Evolutionary conservation across 2,888 invertebrate species (phyloP).

Genomic region (Caenorhabditis wallacei): DNA sequence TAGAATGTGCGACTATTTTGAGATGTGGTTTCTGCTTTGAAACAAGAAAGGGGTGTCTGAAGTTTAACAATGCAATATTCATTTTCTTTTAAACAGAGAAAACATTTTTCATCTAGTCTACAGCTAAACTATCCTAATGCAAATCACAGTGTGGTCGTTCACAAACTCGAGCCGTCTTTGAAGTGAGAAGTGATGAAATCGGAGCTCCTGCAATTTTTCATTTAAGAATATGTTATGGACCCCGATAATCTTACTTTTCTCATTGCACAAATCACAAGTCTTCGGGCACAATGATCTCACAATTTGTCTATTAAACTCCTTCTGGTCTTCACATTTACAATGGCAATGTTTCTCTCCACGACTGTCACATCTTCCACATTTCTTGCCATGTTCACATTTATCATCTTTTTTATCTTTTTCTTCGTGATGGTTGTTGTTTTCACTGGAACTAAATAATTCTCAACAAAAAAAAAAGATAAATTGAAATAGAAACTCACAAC

Average conservation of each 20-base stretch:
- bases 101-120: too few relatives aligned
- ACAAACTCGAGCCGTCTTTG: constrained; percentile 1
- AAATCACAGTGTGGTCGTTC: neutral
- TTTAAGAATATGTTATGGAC: constrained; percentile 12
- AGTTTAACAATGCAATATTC: too few relatives aligned
- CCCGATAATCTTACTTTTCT: constrained; percentile 4
- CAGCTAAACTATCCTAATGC: neutral
- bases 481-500: constrained; percentile 9
- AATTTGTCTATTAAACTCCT: constrained; percentile 45
- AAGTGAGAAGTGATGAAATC: constrained; percentile 12
- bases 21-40: too few relatives aligned
- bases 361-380: constrained; percentile 1
- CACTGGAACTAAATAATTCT: neutral
- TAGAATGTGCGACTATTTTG: too few relatives aligned
- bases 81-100: too few relatives aligned
- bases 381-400: neutral
- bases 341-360: neutral
- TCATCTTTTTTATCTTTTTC: neutral
- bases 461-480: too few relatives aligned
- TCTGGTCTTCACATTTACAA: constrained; percentile 55
- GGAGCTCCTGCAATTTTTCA: constrained; percentile 34
- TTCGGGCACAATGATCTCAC: constrained; percentile 57
- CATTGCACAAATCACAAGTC: constrained; percentile 47
- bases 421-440: neutral
- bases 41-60: too few relatives aligned